Percentiles rank a stretch among this genome's conserved stretches.
Evolutionary conservation across 2,797 vertebrate species (phyloP).

Genomic region (Masticophis lateralis): DNA sequence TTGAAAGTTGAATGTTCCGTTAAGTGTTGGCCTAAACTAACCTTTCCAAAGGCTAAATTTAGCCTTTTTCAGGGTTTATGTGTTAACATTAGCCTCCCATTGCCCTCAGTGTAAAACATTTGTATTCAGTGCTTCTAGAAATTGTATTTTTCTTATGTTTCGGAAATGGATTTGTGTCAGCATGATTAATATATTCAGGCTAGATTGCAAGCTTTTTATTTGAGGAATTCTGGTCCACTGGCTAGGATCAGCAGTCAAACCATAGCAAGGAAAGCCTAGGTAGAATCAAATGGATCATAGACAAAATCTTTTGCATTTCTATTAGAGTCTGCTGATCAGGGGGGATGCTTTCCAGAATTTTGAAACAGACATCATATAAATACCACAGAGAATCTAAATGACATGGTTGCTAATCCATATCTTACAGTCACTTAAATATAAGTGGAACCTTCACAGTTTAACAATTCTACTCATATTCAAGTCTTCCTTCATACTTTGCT

Average conservation of each 20-base stretch:
- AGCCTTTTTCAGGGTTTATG: conserved; percentile 69
- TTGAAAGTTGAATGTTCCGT: conserved; percentile 74
- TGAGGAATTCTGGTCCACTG: neutral
- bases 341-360: neutral
- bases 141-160: conserved; percentile 38
- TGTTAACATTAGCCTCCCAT: conserved; percentile 72
- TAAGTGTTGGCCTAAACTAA: conserved; percentile 76
- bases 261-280: neutral
- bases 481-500: neutral
- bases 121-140: conserved; percentile 54
- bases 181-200: conserved; percentile 35
- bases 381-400: neutral
- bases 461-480: neutral
- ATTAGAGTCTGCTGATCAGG: neutral
- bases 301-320: neutral
- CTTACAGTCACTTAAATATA: neutral
- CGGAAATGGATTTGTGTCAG: neutral
- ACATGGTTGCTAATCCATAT: neutral
- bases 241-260: neutral
- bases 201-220: conserved; percentile 4
- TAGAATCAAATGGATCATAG: neutral
- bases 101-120: conserved; percentile 61
- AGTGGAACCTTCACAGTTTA: neutral
- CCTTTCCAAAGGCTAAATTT: conserved; percentile 67
- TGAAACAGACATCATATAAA: neutral